Conservation (phyloP, 2,797 vertebrate species). For the Hylomyscus alleni region DNA sequence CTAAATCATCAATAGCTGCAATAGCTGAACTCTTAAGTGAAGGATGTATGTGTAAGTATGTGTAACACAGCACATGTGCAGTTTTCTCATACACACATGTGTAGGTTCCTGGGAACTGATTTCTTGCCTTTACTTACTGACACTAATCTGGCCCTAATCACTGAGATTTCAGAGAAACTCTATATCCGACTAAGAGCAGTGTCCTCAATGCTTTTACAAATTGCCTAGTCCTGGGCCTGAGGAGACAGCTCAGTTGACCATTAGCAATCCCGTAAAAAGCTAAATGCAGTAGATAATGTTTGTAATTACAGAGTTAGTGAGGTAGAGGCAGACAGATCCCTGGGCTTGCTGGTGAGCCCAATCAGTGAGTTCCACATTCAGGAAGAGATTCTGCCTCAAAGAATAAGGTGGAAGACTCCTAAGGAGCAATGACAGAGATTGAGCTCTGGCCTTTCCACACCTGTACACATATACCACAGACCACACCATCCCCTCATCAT, state of each 20-base stretch:
- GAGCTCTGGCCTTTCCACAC: neutral
- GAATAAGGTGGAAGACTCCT: neutral
- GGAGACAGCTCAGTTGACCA: neutral
- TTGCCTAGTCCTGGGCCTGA: neutral
- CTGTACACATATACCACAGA: too few relatives aligned
- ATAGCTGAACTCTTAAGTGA: neutral
- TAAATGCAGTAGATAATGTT: neutral
- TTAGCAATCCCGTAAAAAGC: neutral
- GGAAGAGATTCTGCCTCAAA: neutral
- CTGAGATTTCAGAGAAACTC: neutral
- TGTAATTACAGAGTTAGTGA: neutral
- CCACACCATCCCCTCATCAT: too few relatives aligned
- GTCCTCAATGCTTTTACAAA: neutral
- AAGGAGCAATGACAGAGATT: neutral
- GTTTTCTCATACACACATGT: neutral
- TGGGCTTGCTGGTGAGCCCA: neutral
- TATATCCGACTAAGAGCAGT: fast-evolving
- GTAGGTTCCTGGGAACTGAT: neutral
- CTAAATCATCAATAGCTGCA: neutral
- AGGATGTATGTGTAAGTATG: neutral
- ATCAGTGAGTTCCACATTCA: neutral
- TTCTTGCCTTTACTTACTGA: neutral
- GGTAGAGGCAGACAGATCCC: neutral
- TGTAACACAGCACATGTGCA: neutral
- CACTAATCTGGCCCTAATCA: neutral